Evolutionary conservation across 2,888 invertebrate genomes (phyloP).

Genomic region (Folsomia candida): DNA sequence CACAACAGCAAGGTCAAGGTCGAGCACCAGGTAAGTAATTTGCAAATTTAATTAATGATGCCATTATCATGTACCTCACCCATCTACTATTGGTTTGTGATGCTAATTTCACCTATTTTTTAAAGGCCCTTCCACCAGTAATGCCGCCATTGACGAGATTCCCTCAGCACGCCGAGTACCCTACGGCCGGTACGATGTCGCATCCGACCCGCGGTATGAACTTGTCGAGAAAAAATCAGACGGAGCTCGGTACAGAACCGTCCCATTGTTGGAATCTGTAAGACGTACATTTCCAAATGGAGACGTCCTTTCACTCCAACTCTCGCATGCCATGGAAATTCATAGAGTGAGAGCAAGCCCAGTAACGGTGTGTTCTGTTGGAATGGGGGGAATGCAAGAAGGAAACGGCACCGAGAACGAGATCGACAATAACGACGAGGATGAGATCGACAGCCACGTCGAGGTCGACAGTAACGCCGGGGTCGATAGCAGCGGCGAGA

Average conservation of each 20-base stretch:
- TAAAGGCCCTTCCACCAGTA: background rate
- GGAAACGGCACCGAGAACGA: too few species aligned
- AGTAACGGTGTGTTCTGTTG: background rate
- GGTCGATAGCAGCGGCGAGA: too few species aligned
- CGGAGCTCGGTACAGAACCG: constrained; percentile 15
- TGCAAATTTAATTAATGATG: too few species aligned
- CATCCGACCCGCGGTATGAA: constrained; percentile 5
- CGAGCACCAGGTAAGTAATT: too few species aligned
- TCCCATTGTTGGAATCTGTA: constrained; percentile 24
- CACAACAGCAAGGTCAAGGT: background rate
- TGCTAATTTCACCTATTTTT: background rate
- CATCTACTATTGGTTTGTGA: background rate
- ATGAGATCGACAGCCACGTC: too few species aligned
- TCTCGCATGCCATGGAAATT: constrained; percentile 29
- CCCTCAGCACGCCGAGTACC: background rate
- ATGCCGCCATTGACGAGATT: background rate
- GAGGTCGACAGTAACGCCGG: too few species aligned
- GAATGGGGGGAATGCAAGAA: too few species aligned
- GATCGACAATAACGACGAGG: too few species aligned
- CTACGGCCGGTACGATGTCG: constrained; percentile 7
- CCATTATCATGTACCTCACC: too few species aligned
- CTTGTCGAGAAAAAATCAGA: background rate
- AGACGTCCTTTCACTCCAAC: constrained; percentile 26
- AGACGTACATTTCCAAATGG: constrained; percentile 24
- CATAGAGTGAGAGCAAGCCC: background rate